phyloP scores from a whole-genome alignment of 2,113 vertebrate genomes.

The Sprattus sprattus region DNA sequence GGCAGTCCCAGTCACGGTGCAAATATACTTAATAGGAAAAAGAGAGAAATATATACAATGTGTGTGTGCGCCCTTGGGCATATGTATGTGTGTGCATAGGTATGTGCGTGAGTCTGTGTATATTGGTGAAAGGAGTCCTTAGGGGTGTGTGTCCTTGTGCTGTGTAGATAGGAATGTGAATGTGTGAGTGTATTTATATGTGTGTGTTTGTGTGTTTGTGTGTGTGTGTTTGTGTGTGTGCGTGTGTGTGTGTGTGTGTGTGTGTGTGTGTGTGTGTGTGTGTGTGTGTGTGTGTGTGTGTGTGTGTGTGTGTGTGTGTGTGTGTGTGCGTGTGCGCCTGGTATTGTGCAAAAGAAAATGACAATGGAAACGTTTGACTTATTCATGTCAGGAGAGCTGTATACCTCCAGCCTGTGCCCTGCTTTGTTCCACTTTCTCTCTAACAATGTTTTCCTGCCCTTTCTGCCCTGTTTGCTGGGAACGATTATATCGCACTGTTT shows the following conservation, averaged over 20 bases:
- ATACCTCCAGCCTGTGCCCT: slow-evolving; percentile 17
- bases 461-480: slow-evolving; percentile 46
- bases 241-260: background rate
- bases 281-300: background rate
- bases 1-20: background rate
- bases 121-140: background rate
- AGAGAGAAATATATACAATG: background rate
- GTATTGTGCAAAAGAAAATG: background rate
- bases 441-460: background rate
- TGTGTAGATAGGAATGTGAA: background rate
- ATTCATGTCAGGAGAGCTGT: slow-evolving; percentile 27
- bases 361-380: slow-evolving; percentile 28
- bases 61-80: background rate
- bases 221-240: background rate
- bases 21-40: background rate
- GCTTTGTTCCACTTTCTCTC: slow-evolving; percentile 22
- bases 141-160: background rate
- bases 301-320: background rate
- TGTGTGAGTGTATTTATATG: background rate
- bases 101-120: background rate
- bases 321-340: background rate
- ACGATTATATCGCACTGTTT: slow-evolving; percentile 54
- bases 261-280: background rate
- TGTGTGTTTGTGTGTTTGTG: background rate
- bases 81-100: background rate